These are phyloP conservation scores for Avahi laniger DNA, from an alignment of 2,797 vertebrate species.

Conservation along the genomic window DNA sequence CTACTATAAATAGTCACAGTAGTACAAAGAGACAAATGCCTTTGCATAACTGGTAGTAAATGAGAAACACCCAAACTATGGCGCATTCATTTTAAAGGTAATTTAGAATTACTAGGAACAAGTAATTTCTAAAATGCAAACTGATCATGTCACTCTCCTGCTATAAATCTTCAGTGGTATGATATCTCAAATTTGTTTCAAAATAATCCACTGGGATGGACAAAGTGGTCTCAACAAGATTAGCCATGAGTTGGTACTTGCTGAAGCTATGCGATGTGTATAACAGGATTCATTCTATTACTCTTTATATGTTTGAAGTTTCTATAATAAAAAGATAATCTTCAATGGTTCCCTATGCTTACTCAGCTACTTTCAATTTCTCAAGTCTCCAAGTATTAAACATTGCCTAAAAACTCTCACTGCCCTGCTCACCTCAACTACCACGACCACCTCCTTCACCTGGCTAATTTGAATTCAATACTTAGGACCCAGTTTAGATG, in stretches of 20 bases:
- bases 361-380: not conserved
- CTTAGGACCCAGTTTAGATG: not conserved
- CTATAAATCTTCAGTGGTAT: slow-evolving; percentile 24
- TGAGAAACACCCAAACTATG: not conserved
- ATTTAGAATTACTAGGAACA: slow-evolving; percentile 26
- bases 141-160: not conserved
- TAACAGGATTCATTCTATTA: not conserved
- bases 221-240: not conserved
- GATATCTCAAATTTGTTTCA: not conserved
- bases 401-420: not conserved
- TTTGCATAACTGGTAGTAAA: not conserved
- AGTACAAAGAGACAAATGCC: not conserved
- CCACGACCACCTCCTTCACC: not conserved
- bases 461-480: not conserved
- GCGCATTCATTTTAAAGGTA: not conserved
- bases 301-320: not conserved
- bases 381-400: slow-evolving; percentile 7
- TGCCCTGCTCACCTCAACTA: not conserved
- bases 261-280: not conserved
- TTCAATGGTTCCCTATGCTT: not conserved
- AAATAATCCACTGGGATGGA: not conserved
- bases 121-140: slow-evolving; percentile 33
- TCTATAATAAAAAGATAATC: slow-evolving; percentile 1
- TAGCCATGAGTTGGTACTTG: not conserved
- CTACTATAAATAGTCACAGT: not conserved